phyloP scores from a whole-genome alignment of 2,888 invertebrate species.

The Aproaerema taeniolella region DNA sequence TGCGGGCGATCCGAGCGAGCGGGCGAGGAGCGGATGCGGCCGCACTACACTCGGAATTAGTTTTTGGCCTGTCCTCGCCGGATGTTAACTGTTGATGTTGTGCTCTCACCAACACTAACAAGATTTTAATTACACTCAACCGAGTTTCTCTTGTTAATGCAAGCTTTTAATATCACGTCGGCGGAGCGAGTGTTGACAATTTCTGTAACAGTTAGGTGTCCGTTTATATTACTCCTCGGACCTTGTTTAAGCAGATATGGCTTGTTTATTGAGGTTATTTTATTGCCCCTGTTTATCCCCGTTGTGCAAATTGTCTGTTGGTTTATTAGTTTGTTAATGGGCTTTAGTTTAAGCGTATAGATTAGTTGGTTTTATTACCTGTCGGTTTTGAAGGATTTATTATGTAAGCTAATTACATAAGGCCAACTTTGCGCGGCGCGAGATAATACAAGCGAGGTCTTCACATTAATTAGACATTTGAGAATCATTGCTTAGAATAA shows the following conservation, averaged over 20 bases:
- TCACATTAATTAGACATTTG: too few species aligned
- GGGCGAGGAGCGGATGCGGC: constrained; percentile 22
- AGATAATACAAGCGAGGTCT: too few species aligned
- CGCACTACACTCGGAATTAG: constrained; percentile 47
- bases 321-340: constrained; percentile 15
- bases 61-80: constrained; percentile 53
- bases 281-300: constrained; percentile 14
- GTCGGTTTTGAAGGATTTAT: neutral
- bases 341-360: constrained; percentile 7
- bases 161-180: constrained; percentile 36
- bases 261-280: constrained; percentile 21
- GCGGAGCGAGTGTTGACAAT: constrained; percentile 12
- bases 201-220: constrained; percentile 26
- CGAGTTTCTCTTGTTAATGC: constrained; percentile 35
- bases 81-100: constrained; percentile 52
- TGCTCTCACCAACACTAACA: constrained; percentile 48
- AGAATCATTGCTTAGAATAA: too few species aligned
- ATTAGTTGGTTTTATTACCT: constrained; percentile 17
- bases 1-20: constrained; percentile 31
- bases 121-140: constrained; percentile 58
- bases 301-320: constrained; percentile 10
- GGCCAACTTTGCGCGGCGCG: too few species aligned
- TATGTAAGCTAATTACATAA: too few species aligned
- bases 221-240: constrained; percentile 19
- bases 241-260: constrained; percentile 11